These are phyloP conservation scores for Drosophila novamexicana DNA, from an alignment of 1,140 invertebrate genomes.

Conservation along the genomic window DNA sequence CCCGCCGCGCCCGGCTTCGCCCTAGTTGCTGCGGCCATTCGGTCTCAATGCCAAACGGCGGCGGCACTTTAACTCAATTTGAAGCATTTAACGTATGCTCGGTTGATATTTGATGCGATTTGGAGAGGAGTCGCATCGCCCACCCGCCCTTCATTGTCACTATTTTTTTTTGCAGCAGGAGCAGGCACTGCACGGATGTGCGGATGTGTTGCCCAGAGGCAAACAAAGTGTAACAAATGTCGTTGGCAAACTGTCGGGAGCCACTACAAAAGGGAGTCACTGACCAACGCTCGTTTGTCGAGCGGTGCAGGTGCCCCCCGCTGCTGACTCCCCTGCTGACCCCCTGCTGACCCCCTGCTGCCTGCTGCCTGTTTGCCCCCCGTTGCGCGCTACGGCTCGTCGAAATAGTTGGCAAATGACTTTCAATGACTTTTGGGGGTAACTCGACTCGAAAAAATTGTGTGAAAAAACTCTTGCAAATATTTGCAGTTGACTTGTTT, in stretches of 20 bases:
- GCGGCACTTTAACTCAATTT: conserved; percentile 83
- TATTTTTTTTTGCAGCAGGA: neutral
- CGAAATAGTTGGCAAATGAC: conserved; percentile 65
- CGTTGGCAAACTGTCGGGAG: conserved; percentile 44
- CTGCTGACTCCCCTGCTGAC: neutral
- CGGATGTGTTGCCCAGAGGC: conserved; percentile 60
- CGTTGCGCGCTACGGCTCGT: neutral
- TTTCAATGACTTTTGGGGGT: conserved; percentile 63
- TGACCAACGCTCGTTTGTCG: conserved; percentile 12
- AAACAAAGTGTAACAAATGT: conserved; percentile 82
- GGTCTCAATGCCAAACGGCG: conserved; percentile 54
- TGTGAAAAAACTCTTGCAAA: conserved; percentile 60
- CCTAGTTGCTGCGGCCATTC: conserved; percentile 16
- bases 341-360: neutral
- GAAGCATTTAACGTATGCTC: conserved; percentile 84
- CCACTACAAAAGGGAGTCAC: neutral
- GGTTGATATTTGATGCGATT: conserved; percentile 84
- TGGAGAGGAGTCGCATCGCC: conserved; percentile 45
- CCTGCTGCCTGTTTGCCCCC: too few relatives aligned
- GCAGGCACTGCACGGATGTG: neutral
- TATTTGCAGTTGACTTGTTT: conserved; percentile 48
- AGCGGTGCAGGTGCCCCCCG: neutral
- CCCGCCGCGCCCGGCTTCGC: neutral
- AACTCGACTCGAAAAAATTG: conserved; percentile 7
- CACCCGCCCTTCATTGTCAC: neutral